These are phyloP conservation scores for Pseudorasbora parva DNA, from an alignment of 2,113 vertebrate genomes.

Conservation along the genomic window DNA sequence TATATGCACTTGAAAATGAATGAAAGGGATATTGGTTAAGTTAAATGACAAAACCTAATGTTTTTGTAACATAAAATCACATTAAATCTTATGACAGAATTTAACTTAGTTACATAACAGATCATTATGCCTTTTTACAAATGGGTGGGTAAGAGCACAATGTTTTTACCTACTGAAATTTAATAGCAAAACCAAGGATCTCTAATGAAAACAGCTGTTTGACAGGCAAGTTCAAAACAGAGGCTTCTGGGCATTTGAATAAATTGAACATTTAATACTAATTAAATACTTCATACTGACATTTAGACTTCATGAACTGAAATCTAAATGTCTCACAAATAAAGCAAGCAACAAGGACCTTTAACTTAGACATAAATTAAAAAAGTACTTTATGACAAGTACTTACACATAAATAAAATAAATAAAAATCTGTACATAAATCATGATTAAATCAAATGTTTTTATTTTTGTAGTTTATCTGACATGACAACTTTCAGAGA, in stretches of 20 bases:
- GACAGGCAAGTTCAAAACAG: slow-evolving; percentile 5
- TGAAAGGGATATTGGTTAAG: background rate
- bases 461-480: too few species aligned
- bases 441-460: too few species aligned
- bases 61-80: background rate
- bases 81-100: background rate
- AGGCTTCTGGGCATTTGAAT: background rate
- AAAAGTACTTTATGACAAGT: background rate
- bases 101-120: background rate
- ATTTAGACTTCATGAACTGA: background rate
- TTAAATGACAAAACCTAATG: background rate
- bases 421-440: too few species aligned
- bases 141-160: slow-evolving; percentile 18
- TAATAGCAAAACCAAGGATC: slow-evolving; percentile 19
- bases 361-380: background rate
- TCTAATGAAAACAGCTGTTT: slow-evolving; percentile 36
- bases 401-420: too few species aligned
- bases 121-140: slow-evolving; percentile 41
- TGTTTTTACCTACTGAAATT: slow-evolving; percentile 3
- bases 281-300: background rate
- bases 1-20: background rate
- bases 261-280: background rate
- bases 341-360: background rate
- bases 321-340: background rate
- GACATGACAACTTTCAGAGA: too few species aligned